Percentiles rank a stretch among this genome's conserved stretches.
Conservation (phyloP, 2,113 vertebrate genomes). For the Crotophaga sulcirostris region DNA sequence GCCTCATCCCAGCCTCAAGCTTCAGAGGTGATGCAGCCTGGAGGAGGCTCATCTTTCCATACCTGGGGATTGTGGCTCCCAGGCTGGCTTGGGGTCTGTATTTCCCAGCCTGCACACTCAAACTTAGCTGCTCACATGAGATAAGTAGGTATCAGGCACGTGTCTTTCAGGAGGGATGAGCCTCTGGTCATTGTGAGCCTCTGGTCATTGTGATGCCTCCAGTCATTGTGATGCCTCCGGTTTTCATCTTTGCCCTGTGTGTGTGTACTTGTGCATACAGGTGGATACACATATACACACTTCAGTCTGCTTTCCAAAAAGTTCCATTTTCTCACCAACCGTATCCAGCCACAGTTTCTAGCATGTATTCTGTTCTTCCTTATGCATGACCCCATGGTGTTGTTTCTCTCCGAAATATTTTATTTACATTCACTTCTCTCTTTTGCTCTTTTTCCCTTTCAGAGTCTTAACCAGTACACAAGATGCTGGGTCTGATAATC, state of each 20-base stretch:
- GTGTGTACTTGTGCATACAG: rapidly evolving
- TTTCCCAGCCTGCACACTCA: neutral
- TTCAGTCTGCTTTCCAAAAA: neutral
- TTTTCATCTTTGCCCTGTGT: neutral
- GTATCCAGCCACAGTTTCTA: neutral
- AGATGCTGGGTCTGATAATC: neutral
- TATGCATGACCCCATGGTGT: neutral
- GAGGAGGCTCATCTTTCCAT: neutral
- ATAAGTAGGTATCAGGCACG: neutral
- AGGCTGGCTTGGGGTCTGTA: neutral
- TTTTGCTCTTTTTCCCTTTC: neutral
- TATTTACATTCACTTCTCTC: neutral
- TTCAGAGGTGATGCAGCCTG: neutral
- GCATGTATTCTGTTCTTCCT: neutral
- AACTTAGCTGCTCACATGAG: rapidly evolving
- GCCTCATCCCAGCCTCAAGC: neutral
- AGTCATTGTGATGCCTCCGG: neutral
- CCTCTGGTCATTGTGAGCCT: neutral
- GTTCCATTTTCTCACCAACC: neutral
- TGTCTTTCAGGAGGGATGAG: neutral
- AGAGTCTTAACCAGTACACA: neutral
- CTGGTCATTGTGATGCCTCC: neutral
- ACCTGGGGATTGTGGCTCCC: neutral
- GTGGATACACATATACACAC: neutral
- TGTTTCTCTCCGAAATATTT: neutral